Evolutionary conservation across 2,888 invertebrate species (phyloP), one percentile per base, ranked within the genome.

Genomic region (Argyresthia goedartella): DNA sequence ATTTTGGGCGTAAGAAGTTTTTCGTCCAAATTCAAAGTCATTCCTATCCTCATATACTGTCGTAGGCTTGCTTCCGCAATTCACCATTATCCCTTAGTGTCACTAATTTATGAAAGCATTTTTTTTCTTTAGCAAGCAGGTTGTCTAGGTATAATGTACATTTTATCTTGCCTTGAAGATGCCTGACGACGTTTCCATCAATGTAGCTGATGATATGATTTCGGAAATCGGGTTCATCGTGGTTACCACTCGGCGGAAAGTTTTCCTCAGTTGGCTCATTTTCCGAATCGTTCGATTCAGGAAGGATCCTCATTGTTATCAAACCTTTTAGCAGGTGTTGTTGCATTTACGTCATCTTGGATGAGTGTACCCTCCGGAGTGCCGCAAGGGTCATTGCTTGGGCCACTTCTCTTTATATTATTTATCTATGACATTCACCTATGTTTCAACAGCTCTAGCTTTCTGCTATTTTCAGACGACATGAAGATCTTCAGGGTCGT

Each of bases 51-150:
- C 43, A 55, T 25, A 54, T 49, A 55, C 16, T 55, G 14, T 36
- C 53, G 14, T 34, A 55, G 45, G 45, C 55, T 53, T 9, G 7
- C 52, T 55, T 58, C 57, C 45, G 57, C 41, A 43, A 49, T 54
- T 15, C 56, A 45, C 56, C 56, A 49, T 57, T 39, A 50, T 57
- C 57, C 43, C 50, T 53, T 41, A 43, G 0, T n/a, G n/a, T 41
- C 11, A 52, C 49, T 11, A 49, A 49, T 41, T 41, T 41, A 15
- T 49, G 33, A 16, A 25, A 49, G n/a, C 39, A 16, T 16, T 49
- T 14, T 13, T 49, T 41, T 16, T 39, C 16, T 4, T n/a, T 49
- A 15, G 49, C 41, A 15, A 49, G 41, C 16, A 49, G 13, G 11
- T 14, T 10, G 10, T 49, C 33, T 7, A 13, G 16, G 25, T 41